These are phyloP conservation scores for Antechinus flavipes DNA, from an alignment of 2,113 vertebrate species.

Conservation along the genomic window DNA sequence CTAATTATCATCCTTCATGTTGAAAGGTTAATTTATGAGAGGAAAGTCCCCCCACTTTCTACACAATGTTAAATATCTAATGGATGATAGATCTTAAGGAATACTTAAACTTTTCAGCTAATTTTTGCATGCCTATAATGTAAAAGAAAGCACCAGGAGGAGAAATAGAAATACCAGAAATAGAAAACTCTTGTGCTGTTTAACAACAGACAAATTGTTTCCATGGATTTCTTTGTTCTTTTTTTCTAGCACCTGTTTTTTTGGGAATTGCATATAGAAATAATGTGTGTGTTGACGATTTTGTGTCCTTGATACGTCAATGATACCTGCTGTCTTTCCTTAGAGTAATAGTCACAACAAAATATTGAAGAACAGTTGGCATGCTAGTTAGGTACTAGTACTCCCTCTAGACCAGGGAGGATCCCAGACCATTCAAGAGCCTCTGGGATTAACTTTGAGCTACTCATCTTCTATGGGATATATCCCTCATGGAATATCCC, in stretches of 20 bases:
- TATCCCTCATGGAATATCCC: neutral
- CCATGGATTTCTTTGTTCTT: constrained; percentile 15
- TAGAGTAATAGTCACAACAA: neutral
- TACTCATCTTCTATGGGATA: neutral
- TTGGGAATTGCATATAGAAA: neutral
- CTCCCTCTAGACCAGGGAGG: neutral
- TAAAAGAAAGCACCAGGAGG: neutral
- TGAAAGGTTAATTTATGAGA: neutral
- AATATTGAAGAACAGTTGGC: neutral
- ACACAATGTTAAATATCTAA: neutral
- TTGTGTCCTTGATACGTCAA: neutral
- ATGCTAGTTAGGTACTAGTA: neutral
- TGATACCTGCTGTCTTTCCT: neutral
- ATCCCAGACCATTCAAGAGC: neutral
- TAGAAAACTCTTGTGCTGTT: neutral
- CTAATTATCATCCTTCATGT: neutral
- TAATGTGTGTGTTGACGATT: neutral
- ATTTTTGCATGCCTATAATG: neutral
- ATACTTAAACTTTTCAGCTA: neutral
- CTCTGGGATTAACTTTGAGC: neutral
- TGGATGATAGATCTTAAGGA: neutral
- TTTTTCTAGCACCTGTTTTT: too few relatives aligned
- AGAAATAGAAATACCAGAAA: neutral
- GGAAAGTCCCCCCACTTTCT: neutral
- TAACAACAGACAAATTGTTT: neutral